Conservation (phyloP, 2,113 vertebrate genomes). For the Alaudala cheleensis region DNA sequence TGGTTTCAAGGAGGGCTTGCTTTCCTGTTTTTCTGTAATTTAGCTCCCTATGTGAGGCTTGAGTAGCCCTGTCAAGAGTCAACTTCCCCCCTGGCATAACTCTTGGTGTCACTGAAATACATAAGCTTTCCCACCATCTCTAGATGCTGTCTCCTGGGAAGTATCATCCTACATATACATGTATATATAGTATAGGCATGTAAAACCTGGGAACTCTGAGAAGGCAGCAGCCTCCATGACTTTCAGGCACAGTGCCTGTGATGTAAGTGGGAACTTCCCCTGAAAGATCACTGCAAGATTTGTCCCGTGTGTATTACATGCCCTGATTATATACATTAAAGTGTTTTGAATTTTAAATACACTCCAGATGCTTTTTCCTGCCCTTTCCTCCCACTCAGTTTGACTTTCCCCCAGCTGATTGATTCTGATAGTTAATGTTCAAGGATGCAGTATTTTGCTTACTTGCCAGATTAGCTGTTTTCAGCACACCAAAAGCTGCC, state of each 20-base stretch:
- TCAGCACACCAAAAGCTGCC: neutral
- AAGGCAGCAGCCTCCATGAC: neutral
- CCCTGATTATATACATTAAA: conserved; percentile 6
- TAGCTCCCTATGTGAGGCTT: neutral
- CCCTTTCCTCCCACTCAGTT: conserved; percentile 9
- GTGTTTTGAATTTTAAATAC: neutral
- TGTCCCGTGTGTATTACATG: neutral
- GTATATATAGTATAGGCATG: neutral
- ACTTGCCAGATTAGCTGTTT: neutral
- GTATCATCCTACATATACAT: neutral
- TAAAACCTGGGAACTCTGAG: conserved; percentile 10
- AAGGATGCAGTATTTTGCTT: neutral
- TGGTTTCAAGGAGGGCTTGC: neutral
- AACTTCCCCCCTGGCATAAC: neutral
- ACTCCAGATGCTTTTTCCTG: conserved; percentile 42
- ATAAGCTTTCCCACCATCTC: conserved; percentile 26
- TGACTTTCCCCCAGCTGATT: neutral
- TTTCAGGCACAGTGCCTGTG: neutral
- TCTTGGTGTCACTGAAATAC: neutral
- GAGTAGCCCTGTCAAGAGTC: neutral
- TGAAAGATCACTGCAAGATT: neutral
- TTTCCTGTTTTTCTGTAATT: neutral
- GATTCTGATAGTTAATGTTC: neutral
- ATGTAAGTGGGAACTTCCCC: conserved; percentile 2
- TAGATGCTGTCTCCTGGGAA: neutral